Base-by-base conservation (phyloP, 2,888 invertebrate genomes). In the Catocala sponsa region DNA sequence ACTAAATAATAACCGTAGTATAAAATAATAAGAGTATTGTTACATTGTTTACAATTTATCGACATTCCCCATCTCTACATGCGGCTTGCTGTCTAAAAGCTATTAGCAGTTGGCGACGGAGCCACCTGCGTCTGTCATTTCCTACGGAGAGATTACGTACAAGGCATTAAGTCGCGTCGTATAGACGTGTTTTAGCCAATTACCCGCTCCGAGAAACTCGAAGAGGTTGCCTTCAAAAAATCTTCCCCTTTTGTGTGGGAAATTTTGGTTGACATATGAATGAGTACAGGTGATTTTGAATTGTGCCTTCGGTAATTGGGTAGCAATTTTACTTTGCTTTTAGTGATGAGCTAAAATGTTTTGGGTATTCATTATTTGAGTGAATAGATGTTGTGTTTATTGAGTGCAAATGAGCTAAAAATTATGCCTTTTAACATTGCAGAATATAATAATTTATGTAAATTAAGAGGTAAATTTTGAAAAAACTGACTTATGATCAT, bases 81-180 rank as follows among this genome's bases (percentile, higher is more conserved):
- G 61, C 90, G 91, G 91, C 88, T 55, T 55, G 58, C 51, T 63
- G 63, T 59, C 63, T 59, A 51, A 63, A 58, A 63, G 63, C 58
- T 59, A 78, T 63, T 63, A 63, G 63, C 63, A 63, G 58, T 59
- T 88, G 89, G 90, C 90, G 86, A 87, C 88, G 90, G 81, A 79
- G 84, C 78, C 76, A 76, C 76, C 76, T 76, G 85, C 87, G 88
- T 84, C 92, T 89, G 93, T 92, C 94, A 92, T 94, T 93, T 92
- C 92, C 92, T 89, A 81, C 84, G 71, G 78, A 88, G 89, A 91
- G 91, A 93, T 92, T 92, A 92, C 91, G 83, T 86, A 85, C 85
- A 83, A 76, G 78, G 79, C 85, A 85, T 85, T 85, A 84, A 81
- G 71, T 64, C 59, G 61, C 70, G 63, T 68, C 65, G 68, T 76